Percentiles rank a stretch among this genome's conserved stretches.
phyloP scores from a whole-genome alignment of 1,140 invertebrate species.

The Drosophila nigromelanica region DNA sequence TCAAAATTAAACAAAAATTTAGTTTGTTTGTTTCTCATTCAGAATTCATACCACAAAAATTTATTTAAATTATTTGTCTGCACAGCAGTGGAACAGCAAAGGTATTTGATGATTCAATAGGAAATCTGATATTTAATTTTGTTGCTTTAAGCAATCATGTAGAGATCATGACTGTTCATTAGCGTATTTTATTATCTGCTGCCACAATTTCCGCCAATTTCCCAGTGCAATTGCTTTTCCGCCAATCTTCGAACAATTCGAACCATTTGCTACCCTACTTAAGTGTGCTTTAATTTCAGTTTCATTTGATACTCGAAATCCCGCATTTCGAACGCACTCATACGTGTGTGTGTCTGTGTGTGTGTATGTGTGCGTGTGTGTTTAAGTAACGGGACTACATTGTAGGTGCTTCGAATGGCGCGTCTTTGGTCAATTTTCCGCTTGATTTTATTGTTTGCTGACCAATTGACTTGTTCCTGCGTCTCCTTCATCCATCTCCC shows the following conservation, averaged over 20 bases:
- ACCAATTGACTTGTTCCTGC: constrained; percentile 63
- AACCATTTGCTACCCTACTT: constrained; percentile 37
- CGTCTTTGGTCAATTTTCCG: constrained; percentile 40
- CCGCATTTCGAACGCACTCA: neutral
- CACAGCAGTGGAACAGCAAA: too few relatives aligned
- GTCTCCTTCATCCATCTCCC: too few relatives aligned
- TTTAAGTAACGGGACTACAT: neutral
- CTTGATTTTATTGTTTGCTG: constrained; percentile 69
- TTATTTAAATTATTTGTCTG: too few relatives aligned
- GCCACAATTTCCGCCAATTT: constrained; percentile 9
- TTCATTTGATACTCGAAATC: constrained; percentile 38
- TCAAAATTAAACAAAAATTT: too few relatives aligned
- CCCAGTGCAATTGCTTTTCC: constrained; percentile 3
- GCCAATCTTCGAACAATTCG: neutral
- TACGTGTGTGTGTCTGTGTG: too few relatives aligned
- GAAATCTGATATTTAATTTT: too few relatives aligned
- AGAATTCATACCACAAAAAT: too few relatives aligned
- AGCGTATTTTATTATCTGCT: neutral
- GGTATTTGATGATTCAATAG: too few relatives aligned
- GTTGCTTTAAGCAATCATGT: neutral
- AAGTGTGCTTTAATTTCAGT: constrained; percentile 74
- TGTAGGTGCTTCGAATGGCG: constrained; percentile 11
- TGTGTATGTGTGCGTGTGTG: neutral
- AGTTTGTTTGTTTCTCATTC: too few relatives aligned
- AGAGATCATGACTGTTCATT: neutral